Percentiles rank a stretch among this genome's conserved stretches.
Evolutionary conservation across 2,888 invertebrate species (phyloP).

Genomic region (Synanthedon formicaeformis): DNA sequence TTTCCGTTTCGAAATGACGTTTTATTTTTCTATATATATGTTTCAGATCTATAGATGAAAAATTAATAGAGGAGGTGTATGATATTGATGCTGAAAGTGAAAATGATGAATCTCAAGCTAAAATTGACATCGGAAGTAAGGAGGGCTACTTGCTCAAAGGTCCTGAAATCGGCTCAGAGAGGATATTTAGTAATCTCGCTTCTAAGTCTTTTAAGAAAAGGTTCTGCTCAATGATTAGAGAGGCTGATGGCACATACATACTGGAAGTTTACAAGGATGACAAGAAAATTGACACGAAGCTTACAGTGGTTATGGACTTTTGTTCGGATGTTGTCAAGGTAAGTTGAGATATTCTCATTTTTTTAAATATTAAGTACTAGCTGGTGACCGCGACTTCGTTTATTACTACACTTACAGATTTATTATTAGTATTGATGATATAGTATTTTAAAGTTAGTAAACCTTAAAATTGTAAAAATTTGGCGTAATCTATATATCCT

Average conservation of each 20-base stretch:
- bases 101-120: conserved; percentile 77
- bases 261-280: conserved; percentile 95
- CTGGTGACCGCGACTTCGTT: too few species aligned
- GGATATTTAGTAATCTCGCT: conserved; percentile 91
- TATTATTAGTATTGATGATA: too few species aligned
- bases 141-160: conserved; percentile 93
- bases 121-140: conserved; percentile 84
- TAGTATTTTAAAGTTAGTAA: too few species aligned
- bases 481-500: too few species aligned
- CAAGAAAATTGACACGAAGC: conserved; percentile 89
- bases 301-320: conserved; percentile 93
- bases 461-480: too few species aligned
- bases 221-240: conserved; percentile 90
- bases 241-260: conserved; percentile 91
- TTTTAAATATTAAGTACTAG: too few species aligned
- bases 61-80: conserved; percentile 81
- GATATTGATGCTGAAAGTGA: conserved; percentile 91
- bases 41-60: conserved; percentile 44
- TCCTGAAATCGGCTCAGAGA: conserved; percentile 89
- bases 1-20: not conserved
- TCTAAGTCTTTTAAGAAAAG: conserved; percentile 92
- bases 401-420: too few species aligned
- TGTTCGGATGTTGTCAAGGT: conserved; percentile 90
- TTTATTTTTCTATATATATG: not conserved
- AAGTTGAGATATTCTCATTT: conserved; percentile 13